Percentiles rank a stretch among this genome's conserved stretches.
Conservation (phyloP, 2,888 invertebrate species). For the Tachina fera region DNA sequence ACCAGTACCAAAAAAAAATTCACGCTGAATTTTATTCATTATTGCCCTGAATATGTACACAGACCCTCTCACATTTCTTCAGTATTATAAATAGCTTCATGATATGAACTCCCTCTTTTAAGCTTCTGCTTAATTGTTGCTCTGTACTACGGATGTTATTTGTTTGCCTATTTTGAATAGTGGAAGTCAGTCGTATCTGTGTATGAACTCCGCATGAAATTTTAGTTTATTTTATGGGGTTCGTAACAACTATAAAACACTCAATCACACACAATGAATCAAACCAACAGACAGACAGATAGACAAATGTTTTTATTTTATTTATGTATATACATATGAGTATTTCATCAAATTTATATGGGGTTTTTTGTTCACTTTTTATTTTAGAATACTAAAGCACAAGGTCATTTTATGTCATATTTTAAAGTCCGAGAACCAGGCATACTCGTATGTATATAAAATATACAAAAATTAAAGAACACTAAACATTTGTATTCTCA, state of each 20-base stretch:
- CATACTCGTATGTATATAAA: conserved; percentile 31
- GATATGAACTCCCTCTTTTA: conserved; percentile 6
- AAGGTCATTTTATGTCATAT: conserved; percentile 67
- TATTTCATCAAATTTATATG: conserved; percentile 63
- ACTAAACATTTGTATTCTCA: not conserved
- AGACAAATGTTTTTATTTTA: conserved; percentile 3
- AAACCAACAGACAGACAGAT: conserved; percentile 41
- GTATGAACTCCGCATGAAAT: conserved; percentile 69
- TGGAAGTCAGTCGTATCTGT: conserved; percentile 54
- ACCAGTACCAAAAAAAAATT: too few species aligned
- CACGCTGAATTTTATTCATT: too few species aligned
- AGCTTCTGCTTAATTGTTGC: conserved; percentile 23
- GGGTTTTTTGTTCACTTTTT: conserved; percentile 46
- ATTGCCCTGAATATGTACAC: too few species aligned
- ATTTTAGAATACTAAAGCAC: conserved; percentile 60
- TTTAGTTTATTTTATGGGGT: conserved; percentile 50
- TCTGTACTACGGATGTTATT: conserved; percentile 63
- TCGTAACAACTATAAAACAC: conserved; percentile 1
- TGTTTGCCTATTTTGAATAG: conserved; percentile 59
- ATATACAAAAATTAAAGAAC: conserved; percentile 27
- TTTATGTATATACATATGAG: not conserved
- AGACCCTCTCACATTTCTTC: too few species aligned
- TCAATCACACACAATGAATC: conserved; percentile 37
- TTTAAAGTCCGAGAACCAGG: conserved; percentile 62
- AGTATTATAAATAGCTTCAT: too few species aligned